Conservation (phyloP, 1,140 invertebrate genomes). For the Lasioglossum baleicum region DNA sequence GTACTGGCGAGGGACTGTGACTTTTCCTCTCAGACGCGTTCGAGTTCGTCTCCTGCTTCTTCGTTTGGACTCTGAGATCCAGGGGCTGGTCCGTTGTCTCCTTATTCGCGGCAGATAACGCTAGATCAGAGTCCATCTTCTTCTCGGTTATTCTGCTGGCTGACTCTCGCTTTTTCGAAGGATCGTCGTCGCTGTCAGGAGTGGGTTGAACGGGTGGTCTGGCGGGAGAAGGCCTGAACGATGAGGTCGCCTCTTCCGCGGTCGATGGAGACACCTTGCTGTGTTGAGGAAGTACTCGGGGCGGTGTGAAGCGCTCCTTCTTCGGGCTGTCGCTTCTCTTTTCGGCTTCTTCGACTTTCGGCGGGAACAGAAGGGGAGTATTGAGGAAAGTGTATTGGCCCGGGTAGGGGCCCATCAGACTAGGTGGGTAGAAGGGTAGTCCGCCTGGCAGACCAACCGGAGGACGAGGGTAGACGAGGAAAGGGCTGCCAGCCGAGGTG, state of each 20-base stretch:
- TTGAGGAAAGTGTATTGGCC: slow-evolving; percentile 74
- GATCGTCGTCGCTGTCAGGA: slow-evolving; percentile 71
- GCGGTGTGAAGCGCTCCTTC: slow-evolving; percentile 78
- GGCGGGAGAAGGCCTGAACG: slow-evolving; percentile 84
- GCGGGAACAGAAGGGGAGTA: slow-evolving; percentile 82
- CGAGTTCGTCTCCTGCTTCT: slow-evolving; percentile 74
- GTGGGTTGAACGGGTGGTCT: slow-evolving; percentile 77
- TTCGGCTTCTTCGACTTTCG: slow-evolving; percentile 72
- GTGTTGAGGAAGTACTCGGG: slow-evolving; percentile 67
- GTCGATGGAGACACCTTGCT: slow-evolving; percentile 84
- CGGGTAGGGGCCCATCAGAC: slow-evolving; percentile 77
- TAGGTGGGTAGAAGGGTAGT: slow-evolving; percentile 80
- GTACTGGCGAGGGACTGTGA: slow-evolving; percentile 49
- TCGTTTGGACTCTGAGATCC: slow-evolving; percentile 85
- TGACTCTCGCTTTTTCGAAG: slow-evolving; percentile 46
- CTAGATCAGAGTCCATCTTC: slow-evolving; percentile 46
- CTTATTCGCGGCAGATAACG: slow-evolving; percentile 25
- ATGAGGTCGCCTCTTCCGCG: slow-evolving; percentile 83
- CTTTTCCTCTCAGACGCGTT: slow-evolving; percentile 44
- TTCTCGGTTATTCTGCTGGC: slow-evolving; percentile 39
- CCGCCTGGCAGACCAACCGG: slow-evolving; percentile 68
- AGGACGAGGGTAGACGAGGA: slow-evolving; percentile 84
- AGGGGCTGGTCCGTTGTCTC: slow-evolving; percentile 83
- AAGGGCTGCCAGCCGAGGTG: slow-evolving; percentile 82
- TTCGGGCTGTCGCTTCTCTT: slow-evolving; percentile 70